phyloP scores from a whole-genome alignment of 2,888 invertebrate species.

The Synergus gifuensis region DNA sequence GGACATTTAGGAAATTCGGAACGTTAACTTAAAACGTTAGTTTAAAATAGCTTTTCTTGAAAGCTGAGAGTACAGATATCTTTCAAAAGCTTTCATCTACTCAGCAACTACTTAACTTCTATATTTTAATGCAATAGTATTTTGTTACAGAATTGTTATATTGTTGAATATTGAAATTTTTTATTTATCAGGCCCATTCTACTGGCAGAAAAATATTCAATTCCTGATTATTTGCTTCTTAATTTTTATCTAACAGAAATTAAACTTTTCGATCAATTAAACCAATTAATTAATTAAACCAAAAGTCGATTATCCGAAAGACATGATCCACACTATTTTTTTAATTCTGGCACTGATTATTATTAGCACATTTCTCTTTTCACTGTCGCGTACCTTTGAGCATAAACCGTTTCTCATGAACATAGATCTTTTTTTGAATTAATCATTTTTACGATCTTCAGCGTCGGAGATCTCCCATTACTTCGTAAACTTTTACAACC shows the following conservation, averaged over 20 bases:
- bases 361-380: background rate
- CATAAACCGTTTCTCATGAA: background rate
- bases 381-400: background rate
- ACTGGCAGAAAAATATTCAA: background rate
- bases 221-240: no score
- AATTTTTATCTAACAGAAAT: no score
- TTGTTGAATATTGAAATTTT: background rate
- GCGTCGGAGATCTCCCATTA: background rate
- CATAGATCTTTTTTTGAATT: background rate
- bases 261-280: no score
- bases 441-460: conserved; percentile 4
- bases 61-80: background rate
- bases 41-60: background rate
- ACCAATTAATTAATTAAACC: no score
- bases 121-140: background rate
- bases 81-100: background rate
- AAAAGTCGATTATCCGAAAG: background rate
- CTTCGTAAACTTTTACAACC: background rate
- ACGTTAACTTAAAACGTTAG: conserved; percentile 12
- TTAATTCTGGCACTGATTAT: background rate
- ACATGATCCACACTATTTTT: background rate
- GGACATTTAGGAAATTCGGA: background rate
- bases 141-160: no score
- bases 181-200: background rate
- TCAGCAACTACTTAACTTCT: background rate